Conservation (phyloP, 2,113 vertebrate genomes). For the Thinocorus orbignyianus region DNA sequence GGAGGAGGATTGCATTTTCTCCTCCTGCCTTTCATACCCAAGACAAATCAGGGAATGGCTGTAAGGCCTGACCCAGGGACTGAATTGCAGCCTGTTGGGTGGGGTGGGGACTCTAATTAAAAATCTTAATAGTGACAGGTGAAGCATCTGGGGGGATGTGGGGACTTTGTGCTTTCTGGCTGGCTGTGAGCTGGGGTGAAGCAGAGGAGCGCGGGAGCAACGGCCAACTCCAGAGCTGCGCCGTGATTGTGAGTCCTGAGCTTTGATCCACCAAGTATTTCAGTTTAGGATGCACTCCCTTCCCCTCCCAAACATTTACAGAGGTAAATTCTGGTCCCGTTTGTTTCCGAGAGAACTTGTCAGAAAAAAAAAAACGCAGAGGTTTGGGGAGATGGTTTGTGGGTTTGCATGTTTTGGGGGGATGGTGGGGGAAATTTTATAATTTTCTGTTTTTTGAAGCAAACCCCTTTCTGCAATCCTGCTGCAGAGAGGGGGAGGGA, state of each 20-base stretch:
- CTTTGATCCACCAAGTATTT: background rate
- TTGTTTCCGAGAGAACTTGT: background rate
- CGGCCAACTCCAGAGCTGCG: constrained; percentile 17
- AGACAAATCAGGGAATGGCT: background rate
- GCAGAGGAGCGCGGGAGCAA: background rate
- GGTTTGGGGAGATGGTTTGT: background rate
- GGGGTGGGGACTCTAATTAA: background rate
- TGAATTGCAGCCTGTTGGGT: background rate
- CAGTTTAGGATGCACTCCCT: background rate
- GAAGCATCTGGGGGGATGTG: background rate
- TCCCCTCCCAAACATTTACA: background rate
- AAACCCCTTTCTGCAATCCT: background rate
- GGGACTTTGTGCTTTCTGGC: background rate
- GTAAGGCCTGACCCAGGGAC: background rate
- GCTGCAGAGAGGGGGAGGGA: background rate
- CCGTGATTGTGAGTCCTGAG: background rate
- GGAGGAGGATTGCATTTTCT: background rate
- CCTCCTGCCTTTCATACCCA: background rate
- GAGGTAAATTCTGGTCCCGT: background rate
- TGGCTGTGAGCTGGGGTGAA: background rate
- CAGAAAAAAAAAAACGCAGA: background rate
- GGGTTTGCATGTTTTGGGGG: background rate
- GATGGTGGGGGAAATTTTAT: too few species aligned
- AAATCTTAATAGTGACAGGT: background rate
- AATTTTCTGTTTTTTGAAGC: background rate